Percentiles rank a stretch among this genome's conserved stretches.
phyloP scores from a whole-genome alignment of 2,888 invertebrate genomes.

The Hoplodrina blanda region DNA sequence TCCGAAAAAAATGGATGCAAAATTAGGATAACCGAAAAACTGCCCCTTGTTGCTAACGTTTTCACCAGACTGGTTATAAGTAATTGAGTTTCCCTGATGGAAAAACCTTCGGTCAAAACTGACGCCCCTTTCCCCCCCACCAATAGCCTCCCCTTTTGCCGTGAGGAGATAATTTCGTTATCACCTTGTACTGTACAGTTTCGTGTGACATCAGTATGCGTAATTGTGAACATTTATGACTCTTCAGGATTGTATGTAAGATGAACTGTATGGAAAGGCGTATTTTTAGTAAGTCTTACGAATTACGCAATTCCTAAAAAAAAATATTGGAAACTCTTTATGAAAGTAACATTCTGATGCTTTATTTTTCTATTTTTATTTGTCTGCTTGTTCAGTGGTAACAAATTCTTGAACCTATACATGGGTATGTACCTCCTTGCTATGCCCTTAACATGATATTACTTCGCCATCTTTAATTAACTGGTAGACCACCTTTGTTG shows the following conservation, averaged over 20 bases:
- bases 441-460: too few species aligned
- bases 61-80: constrained; percentile 30
- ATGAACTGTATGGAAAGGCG: neutral
- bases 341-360: too few species aligned
- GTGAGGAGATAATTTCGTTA: constrained; percentile 37
- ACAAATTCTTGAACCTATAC: too few species aligned
- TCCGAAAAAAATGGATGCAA: too few species aligned
- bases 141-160: constrained; percentile 13
- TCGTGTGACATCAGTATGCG: neutral
- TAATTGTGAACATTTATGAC: neutral
- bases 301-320: neutral
- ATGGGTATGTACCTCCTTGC: too few species aligned
- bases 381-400: too few species aligned
- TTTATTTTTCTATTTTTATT: too few species aligned
- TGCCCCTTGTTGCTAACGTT: constrained; percentile 6
- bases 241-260: neutral
- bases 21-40: constrained; percentile 4
- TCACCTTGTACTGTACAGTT: neutral
- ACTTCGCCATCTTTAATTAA: too few species aligned
- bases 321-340: too few species aligned
- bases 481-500: too few species aligned
- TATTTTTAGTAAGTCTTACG: neutral
- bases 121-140: neutral
- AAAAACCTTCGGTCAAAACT: constrained; percentile 34
- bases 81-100: constrained; percentile 47